Percentiles rank a stretch among this genome's conserved stretches.
phyloP scores from a whole-genome alignment of 2,113 vertebrate genomes.

The Cettia cetti region DNA sequence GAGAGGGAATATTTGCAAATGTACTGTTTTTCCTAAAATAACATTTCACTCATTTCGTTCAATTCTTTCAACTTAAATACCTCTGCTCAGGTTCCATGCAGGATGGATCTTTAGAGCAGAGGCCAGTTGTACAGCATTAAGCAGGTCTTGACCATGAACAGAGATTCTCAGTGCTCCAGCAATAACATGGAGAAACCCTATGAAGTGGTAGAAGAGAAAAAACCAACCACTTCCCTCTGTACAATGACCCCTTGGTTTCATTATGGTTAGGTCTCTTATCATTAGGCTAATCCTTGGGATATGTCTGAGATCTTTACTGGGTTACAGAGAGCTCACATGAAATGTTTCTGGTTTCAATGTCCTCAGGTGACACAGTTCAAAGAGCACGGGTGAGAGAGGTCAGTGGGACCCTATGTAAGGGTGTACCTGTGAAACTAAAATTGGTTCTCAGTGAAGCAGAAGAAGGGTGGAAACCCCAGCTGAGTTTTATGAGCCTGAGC shows the following conservation, averaged over 20 bases:
- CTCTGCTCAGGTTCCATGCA: not conserved
- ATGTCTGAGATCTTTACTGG: not conserved
- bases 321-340: not conserved
- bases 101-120: not conserved
- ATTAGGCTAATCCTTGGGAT: accelerated
- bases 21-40: not conserved
- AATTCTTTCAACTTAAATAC: not conserved
- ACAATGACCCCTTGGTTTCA: not conserved
- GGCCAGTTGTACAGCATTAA: not conserved
- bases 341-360: not conserved
- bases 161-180: not conserved
- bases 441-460: not conserved
- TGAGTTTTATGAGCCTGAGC: not conserved
- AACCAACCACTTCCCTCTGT: not conserved
- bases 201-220: not conserved
- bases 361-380: not conserved
- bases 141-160: not conserved
- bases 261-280: not conserved
- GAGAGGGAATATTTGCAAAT: not conserved
- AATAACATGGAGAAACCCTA: not conserved
- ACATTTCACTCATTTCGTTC: not conserved
- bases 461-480: not conserved
- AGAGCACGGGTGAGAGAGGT: not conserved
- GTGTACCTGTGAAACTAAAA: not conserved
- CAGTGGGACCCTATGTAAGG: not conserved